A percentile compares a stretch with the other conserved stretches of the same genome.
Conservation (phyloP, 2,797 vertebrate genomes). For the Lagodon rhomboides region DNA sequence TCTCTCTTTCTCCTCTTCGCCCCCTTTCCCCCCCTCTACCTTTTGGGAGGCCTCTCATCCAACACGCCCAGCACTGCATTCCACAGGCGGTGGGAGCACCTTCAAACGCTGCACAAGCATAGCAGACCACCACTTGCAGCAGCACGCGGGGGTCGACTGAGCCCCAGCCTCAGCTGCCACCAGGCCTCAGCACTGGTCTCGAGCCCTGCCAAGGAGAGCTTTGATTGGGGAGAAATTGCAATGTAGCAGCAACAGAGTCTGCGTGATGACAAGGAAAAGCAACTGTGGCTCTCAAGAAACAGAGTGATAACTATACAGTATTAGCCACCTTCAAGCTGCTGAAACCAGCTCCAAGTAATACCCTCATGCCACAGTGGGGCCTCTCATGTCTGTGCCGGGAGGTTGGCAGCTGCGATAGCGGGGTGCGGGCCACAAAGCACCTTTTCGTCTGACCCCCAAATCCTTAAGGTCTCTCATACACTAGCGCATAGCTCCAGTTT, state of each 20-base stretch:
- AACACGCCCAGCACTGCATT: conserved; percentile 80
- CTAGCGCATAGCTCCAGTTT: conserved; percentile 80
- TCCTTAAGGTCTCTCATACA: conserved; percentile 67
- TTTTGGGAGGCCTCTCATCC: conserved; percentile 81
- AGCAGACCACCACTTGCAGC: conserved; percentile 44
- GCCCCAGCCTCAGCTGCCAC: conserved; percentile 75
- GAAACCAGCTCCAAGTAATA: conserved; percentile 75
- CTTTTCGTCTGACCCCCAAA: conserved; percentile 83
- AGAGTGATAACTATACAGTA: conserved; percentile 74
- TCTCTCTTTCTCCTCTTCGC: conserved; percentile 42
- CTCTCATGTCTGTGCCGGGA: conserved; percentile 57
- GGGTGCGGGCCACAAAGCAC: conserved; percentile 71
- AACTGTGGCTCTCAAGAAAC: conserved; percentile 70
- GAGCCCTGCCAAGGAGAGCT: conserved; percentile 57
- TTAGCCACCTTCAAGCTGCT: conserved; percentile 76
- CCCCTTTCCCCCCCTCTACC: conserved; percentile 71
- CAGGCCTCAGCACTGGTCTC: conserved; percentile 55
- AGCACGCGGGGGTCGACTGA: conserved; percentile 47
- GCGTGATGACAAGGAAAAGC: conserved; percentile 79
- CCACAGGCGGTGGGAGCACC: conserved; percentile 82
- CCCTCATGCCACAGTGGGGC: conserved; percentile 58
- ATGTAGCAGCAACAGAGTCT: conserved; percentile 68
- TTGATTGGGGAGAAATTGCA: conserved; percentile 65
- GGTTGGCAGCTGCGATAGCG: conserved; percentile 74
- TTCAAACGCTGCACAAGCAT: conserved; percentile 72